These are phyloP conservation scores for Vanessa tameamea DNA, from an alignment of 1,140 invertebrate genomes.

Conservation along the genomic window DNA sequence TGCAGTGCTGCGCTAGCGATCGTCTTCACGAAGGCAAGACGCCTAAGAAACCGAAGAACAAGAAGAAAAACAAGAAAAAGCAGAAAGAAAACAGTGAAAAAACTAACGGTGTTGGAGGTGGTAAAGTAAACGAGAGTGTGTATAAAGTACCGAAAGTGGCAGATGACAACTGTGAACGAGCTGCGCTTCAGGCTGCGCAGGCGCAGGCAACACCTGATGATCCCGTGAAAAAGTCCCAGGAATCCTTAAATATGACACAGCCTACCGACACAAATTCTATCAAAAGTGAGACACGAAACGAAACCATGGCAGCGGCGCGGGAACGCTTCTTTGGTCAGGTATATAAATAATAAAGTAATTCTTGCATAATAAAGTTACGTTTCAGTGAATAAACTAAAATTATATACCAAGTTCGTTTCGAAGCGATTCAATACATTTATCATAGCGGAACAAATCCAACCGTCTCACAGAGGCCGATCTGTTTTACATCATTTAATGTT, in stretches of 20 bases:
- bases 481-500: slow-evolving; percentile 59
- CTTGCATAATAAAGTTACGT: slow-evolving; percentile 8
- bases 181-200: slow-evolving; percentile 52
- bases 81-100: slow-evolving; percentile 55
- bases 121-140: slow-evolving; percentile 53
- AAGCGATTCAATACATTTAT: slow-evolving; percentile 70
- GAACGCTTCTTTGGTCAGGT: slow-evolving; percentile 76
- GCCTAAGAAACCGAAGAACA: slow-evolving; percentile 63
- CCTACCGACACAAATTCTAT: slow-evolving; percentile 35
- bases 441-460: slow-evolving; percentile 63
- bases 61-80: slow-evolving; percentile 62
- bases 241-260: slow-evolving; percentile 41
- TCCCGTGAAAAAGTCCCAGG: slow-evolving; percentile 24
- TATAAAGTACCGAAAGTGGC: slow-evolving; percentile 62
- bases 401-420: slow-evolving; percentile 33
- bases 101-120: slow-evolving; percentile 61
- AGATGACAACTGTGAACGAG: slow-evolving; percentile 56
- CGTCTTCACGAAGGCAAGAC: slow-evolving; percentile 64
- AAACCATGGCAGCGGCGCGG: slow-evolving; percentile 67
- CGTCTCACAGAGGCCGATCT: slow-evolving; percentile 50
- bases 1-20: slow-evolving; percentile 78
- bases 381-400: slow-evolving; percentile 33
- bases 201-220: slow-evolving; percentile 44
- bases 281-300: slow-evolving; percentile 53
- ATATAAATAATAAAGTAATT: slow-evolving; percentile 16